Evolutionary conservation across 1,140 invertebrate genomes (phyloP), one percentile per base, ranked within the genome.

Genomic region (Leguminivora glycinivorella): DNA sequence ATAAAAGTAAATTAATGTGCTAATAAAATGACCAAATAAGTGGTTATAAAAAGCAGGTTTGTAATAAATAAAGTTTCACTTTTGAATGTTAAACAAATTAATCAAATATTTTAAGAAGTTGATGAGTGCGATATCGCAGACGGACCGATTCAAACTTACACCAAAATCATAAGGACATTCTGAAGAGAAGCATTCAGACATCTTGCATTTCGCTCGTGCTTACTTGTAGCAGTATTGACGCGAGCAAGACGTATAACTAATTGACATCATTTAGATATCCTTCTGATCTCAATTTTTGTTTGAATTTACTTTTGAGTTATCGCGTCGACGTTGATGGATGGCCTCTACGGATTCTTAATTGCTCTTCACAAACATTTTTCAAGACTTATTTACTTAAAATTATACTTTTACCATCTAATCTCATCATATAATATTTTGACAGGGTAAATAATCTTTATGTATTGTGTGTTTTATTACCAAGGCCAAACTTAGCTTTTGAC

Each of bases 281-380:
- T n/a, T n/a, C n/a, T n/a, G n/a, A n/a, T n/a, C n/a, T n/a, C n/a
- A n/a, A n/a, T n/a, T n/a, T n/a, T n/a, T n/a, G n/a, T n/a, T n/a
- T n/a, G n/a, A n/a, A n/a, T n/a, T n/a, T n/a, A n/a, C n/a, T n/a
- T n/a, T n/a, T n/a, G n/a, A 80, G 77, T 77, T 77, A 80, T 80
- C 74, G 75, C 71, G 9, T 9, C 67, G 75, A 77, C 78, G 58
- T 72, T 80, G 78, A 80, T 70, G 63, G 74, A 80, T 80, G 71
- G 68, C 56, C 25, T 25, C 56, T 26, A 12, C 2, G 17, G 67
- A 17, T 70, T 72, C 69, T 77, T 80, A 75, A 80, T 77, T 75
- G 72, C 63, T 71, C 71, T 31, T 66, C 66, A 68, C 67, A 66
- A 60, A 70, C 71, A 60, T 60, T 60, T 60, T 60, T 60, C 56